phyloP scores from a whole-genome alignment of 2,888 invertebrate species.

The Sphecodes monilicornis region DNA sequence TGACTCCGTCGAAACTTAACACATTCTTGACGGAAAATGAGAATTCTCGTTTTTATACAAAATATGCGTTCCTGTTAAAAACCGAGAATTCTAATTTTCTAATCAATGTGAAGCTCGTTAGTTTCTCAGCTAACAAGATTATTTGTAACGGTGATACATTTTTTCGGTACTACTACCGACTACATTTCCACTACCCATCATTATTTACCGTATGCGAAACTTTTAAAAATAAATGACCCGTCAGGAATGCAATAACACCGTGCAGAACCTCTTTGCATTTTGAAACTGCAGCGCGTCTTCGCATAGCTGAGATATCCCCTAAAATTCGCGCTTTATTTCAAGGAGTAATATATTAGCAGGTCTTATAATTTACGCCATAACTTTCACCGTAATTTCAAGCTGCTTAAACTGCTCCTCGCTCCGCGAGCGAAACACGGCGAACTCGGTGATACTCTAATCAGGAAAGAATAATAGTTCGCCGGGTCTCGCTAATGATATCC shows the following conservation, averaged over 20 bases:
- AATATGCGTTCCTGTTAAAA: not conserved
- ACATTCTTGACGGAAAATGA: not conserved
- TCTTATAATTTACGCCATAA: conserved; percentile 2
- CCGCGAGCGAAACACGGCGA: not conserved
- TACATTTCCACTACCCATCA: no score
- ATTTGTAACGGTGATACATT: not conserved
- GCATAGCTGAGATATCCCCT: not conserved
- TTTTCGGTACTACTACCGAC: not conserved
- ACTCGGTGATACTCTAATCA: conserved; percentile 9
- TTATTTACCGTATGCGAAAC: not conserved
- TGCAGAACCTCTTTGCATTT: conserved; percentile 3
- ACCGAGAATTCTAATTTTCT: not conserved
- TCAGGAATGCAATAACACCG: not conserved
- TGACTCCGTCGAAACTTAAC: not conserved
- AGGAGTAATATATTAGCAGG: not conserved
- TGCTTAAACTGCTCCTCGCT: not conserved
- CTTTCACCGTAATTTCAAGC: not conserved
- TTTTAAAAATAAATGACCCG: not conserved
- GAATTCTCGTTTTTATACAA: not conserved
- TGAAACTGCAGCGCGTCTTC: not conserved
- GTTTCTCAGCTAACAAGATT: not conserved
- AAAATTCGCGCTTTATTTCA: not conserved
- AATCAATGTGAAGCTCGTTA: not conserved
- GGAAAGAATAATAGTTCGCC: not conserved
- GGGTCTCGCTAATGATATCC: not conserved